Base-by-base conservation (phyloP, 2,888 invertebrate species). In the Aphidius colemani region DNA sequence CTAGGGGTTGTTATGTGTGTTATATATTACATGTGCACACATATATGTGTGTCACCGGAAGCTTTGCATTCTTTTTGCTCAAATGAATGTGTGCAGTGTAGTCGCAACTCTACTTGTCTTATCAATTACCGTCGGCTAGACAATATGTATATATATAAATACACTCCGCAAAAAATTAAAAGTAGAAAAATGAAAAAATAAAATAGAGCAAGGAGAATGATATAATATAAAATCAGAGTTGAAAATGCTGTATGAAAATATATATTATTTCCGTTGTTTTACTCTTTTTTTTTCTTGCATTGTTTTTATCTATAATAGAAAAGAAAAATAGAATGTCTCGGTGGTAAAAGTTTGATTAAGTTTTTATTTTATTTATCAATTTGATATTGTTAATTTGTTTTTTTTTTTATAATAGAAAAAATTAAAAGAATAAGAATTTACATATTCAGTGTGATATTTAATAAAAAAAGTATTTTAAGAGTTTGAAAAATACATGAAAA, bases 101-200 rank as follows among this genome's bases (percentile, higher is more conserved):
- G 44, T 53, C 60, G 48, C 49, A 30, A 30, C 30, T 30, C 30
- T 30, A 40, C 57, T 62, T 58, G 62, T 11, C 7, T 64, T 59
- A 50, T 66, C 65, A 68, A 67, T 68, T 67, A 67, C 62, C 64
- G 11, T 10, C 41, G 46, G 59, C 57, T 44, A 45, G 50, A 49
- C 11, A 41, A 50, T 50, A 59, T 53, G 53, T 44, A 6, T 49
- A 39, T 51, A 39, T 53, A 10, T 48, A 39, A 40, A 43, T 59
- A 41, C 13, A 49, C 49, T 40, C 50, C 50, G 11, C 13, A 13
- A 13, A 48, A 48, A 48, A 48, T 48, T 48, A 57, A 18, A 18
- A 30, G 30, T 30, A 30, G 0, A 30, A 30, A 30, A 30, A 30
- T 30, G 30, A 30, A 30, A 30, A 30, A 30, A 30, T 30, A 30